These are phyloP conservation scores for Phaedon cochleariae DNA, from an alignment of 2,888 invertebrate genomes.

Conservation along the genomic window DNA sequence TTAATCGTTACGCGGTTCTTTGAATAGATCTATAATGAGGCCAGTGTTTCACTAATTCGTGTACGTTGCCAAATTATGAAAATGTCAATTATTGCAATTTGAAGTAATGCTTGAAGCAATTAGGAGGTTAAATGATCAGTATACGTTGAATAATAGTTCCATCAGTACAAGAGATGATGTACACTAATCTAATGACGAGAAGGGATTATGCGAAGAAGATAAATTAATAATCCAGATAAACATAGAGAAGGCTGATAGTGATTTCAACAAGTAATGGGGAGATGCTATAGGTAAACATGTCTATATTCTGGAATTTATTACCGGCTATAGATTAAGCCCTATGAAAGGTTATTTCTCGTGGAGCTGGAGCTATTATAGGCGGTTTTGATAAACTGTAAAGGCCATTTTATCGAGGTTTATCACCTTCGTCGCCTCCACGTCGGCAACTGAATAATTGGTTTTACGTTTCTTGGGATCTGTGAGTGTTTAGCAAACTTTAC, in stretches of 20 bases:
- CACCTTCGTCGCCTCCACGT: constrained; percentile 51
- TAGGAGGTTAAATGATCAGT: constrained; percentile 1
- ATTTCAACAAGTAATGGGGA: no score
- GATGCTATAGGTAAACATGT: constrained; percentile 5
- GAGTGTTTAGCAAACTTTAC: neutral
- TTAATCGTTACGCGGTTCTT: neutral
- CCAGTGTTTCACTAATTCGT: constrained; percentile 4
- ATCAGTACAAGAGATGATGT: constrained; percentile 13
- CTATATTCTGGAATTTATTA: constrained; percentile 24
- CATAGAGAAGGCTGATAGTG: neutral
- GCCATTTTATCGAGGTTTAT: constrained; percentile 51
- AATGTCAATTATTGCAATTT: constrained; percentile 11
- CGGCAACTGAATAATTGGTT: constrained; percentile 38
- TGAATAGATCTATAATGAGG: constrained; percentile 8
- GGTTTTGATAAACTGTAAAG: constrained; percentile 53
- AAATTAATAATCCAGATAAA: neutral
- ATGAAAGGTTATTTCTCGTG: constrained; percentile 20
- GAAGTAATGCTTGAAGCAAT: constrained; percentile 6
- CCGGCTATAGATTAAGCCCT: constrained; percentile 27
- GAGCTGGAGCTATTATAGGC: constrained; percentile 39
- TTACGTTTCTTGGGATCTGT: neutral
- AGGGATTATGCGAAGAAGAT: neutral
- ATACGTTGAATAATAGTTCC: constrained; percentile 21
- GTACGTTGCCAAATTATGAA: constrained; percentile 19
- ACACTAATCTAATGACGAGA: neutral